Base-by-base conservation (phyloP, 2,113 vertebrate genomes). In the Bambusicola thoracicus region DNA sequence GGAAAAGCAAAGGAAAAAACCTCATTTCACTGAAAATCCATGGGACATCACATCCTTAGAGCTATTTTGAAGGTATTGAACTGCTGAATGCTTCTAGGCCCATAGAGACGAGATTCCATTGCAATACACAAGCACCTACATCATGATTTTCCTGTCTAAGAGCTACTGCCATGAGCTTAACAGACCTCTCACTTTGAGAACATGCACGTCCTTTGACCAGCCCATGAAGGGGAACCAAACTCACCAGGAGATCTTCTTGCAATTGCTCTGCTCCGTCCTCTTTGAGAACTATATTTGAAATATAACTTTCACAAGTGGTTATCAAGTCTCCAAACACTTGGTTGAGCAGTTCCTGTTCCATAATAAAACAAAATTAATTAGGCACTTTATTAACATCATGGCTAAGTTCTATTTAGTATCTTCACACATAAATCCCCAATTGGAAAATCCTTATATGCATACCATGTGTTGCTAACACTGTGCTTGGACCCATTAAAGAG, bases 181-280 rank as follows among this genome's bases (percentile, higher is more conserved):
- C 58, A 59, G 21, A 81, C 58, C 24, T 44, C 27, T 14, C 20
- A 3, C 53, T 65, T 61, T 55, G 62, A 34, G 49, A 12, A 55
- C 36, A 20, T 10, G 36, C n/a, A 24, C 40, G 18, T 8, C 58
- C 66, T 77, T 41, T 6, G 24, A 44, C 44, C 25, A 30, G 2
- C 2, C 32, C 5, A 1, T 3, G 34, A 75, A 85, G 40, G 22
- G 48, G 29, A 55, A 79, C 32, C 38, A 75, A 44, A 77, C 98
- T 97, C 94, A 99, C 99, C 98, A 99, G 92, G 65, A 98, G 80
- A 22, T 98, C 98, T 85, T 98, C 98, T 6, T 99, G 96, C 5
- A 99, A 85, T 79, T 98, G 96, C 40, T 97, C 96, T 10, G 96
- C 56, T 75, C 98, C 98, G 2, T 93, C 94, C 55, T 99, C 97